A percentile compares a stretch with the other conserved stretches of the same genome.
phyloP scores from a whole-genome alignment of 2,888 invertebrate genomes.

The Arge pagana region DNA sequence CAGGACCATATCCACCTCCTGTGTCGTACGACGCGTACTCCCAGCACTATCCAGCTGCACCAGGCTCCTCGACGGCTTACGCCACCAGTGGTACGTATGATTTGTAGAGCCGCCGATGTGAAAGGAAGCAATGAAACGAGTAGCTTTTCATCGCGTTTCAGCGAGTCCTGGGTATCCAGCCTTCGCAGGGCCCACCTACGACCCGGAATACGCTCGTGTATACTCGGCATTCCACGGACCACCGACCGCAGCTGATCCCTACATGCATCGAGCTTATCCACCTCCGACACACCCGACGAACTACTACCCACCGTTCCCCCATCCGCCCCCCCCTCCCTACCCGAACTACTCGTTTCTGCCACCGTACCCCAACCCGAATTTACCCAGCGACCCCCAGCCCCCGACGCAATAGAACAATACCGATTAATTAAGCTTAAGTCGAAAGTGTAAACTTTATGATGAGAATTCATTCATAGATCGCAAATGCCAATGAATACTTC shows the following conservation, averaged over 20 bases:
- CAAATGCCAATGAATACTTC: constrained; percentile 18
- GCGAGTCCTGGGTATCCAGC: constrained; percentile 53
- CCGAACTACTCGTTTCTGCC: constrained; percentile 62
- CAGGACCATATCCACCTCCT: constrained; percentile 53
- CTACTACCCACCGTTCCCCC: constrained; percentile 56
- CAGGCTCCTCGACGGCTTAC: constrained; percentile 51
- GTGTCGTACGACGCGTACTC: constrained; percentile 54
- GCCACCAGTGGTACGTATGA: constrained; percentile 48
- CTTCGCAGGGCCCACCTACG: constrained; percentile 53
- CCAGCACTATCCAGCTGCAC: constrained; percentile 53
- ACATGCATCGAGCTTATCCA: constrained; percentile 53
- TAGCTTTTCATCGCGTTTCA: constrained; percentile 26
- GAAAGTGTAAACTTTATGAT: constrained; percentile 1
- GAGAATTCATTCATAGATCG: constrained; percentile 11
- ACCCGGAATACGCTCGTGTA: constrained; percentile 54
- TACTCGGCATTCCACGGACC: constrained; percentile 55
- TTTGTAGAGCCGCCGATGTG: not conserved
- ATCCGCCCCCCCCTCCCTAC: constrained; percentile 61
- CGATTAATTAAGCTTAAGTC: constrained; percentile 14
- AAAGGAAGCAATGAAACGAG: not conserved
- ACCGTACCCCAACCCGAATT: constrained; percentile 60
- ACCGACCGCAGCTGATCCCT: constrained; percentile 50
- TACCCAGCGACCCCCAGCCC: constrained; percentile 55
- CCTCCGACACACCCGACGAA: constrained; percentile 51
- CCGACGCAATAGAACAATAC: constrained; percentile 53